Evolutionary conservation across 2,113 vertebrate genomes (phyloP).

Genomic region (Willisornis vidua): DNA sequence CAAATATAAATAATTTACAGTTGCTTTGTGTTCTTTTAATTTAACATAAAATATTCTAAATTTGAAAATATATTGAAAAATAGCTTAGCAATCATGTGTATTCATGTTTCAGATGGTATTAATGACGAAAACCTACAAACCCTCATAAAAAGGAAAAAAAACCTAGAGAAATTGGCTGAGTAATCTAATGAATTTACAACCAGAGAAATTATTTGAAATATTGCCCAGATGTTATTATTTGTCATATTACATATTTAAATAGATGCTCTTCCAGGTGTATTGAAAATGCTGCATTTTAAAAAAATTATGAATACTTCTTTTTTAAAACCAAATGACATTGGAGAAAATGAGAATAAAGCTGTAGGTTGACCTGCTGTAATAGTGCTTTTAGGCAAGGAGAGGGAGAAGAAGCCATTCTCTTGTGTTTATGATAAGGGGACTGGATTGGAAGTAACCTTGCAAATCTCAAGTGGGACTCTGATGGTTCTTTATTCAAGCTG

Average conservation of each 20-base stretch:
- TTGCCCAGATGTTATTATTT: neutral
- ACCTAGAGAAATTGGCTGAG: neutral
- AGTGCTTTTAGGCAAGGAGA: conserved; percentile 61
- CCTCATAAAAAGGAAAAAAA: neutral
- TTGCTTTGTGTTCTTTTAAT: neutral
- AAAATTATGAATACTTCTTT: conserved; percentile 60
- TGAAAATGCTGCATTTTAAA: conserved; percentile 40
- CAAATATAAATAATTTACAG: neutral
- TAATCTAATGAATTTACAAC: neutral
- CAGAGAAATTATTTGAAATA: neutral
- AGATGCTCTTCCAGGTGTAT: conserved; percentile 19
- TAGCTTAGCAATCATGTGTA: neutral
- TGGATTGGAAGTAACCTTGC: conserved; percentile 72
- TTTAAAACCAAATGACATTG: conserved; percentile 55
- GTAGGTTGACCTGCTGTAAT: conserved; percentile 65
- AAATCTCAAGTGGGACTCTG: conserved; percentile 73
- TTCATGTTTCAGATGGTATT: neutral
- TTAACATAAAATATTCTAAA: neutral
- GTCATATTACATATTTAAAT: neutral
- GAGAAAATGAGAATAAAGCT: conserved; percentile 65
- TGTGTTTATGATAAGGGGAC: conserved; percentile 63
- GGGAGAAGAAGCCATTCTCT: conserved; percentile 68
- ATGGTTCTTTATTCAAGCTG: conserved; percentile 78
- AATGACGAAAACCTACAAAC: neutral
- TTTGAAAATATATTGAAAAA: neutral